phyloP scores from a whole-genome alignment of 2,113 vertebrate genomes.

The Cacatua alba region DNA sequence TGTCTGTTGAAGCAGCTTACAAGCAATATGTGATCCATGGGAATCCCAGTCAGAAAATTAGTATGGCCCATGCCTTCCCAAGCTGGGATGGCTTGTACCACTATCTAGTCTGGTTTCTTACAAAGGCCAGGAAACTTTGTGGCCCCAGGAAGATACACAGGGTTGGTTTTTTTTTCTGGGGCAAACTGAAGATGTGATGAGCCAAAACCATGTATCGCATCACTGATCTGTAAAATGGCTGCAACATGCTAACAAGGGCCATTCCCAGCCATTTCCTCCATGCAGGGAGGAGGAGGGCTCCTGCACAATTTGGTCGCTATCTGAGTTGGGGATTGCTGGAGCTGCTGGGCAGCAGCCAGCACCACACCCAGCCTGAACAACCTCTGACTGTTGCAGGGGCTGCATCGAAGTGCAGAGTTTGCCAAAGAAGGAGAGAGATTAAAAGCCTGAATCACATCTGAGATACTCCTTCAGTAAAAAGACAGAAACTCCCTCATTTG shows the following conservation, averaged over 20 bases:
- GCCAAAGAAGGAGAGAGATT: neutral
- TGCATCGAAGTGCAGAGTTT: neutral
- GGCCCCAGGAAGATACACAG: fast-evolving
- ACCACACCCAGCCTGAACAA: neutral
- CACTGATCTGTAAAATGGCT: neutral
- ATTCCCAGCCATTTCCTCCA: fast-evolving
- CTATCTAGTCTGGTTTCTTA: neutral
- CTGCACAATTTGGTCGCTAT: fast-evolving
- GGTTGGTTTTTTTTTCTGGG: neutral
- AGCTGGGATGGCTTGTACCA: neutral
- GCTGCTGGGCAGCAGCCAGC: fast-evolving
- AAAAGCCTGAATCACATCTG: neutral
- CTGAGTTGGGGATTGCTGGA: neutral
- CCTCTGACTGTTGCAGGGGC: neutral
- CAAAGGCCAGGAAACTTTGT: neutral
- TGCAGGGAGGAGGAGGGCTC: fast-evolving
- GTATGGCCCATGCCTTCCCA: neutral
- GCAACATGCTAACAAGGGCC: fast-evolving
- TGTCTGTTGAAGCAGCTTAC: neutral
- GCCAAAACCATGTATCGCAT: neutral
- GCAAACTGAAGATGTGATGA: neutral
- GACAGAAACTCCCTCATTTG: neutral
- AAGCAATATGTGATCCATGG: neutral
- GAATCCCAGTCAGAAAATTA: neutral
- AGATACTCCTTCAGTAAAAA: neutral